phyloP scores from a whole-genome alignment of 2,113 vertebrate species.

The Lipophrys pholis region DNA sequence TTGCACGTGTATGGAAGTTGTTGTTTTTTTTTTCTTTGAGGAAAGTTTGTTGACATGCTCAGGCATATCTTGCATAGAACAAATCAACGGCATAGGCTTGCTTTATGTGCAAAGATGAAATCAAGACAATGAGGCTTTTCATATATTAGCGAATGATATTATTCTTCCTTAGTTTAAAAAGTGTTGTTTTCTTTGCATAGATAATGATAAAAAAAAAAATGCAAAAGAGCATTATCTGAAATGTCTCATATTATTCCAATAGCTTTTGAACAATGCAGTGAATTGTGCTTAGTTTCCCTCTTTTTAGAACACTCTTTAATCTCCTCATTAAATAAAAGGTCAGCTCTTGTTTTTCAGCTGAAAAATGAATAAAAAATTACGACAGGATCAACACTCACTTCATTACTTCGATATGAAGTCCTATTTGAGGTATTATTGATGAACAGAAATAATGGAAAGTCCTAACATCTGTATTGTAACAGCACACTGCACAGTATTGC shows the following conservation, averaged over 20 bases:
- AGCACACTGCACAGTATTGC: background rate
- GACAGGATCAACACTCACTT: constrained; percentile 44
- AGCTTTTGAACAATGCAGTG: constrained; percentile 34
- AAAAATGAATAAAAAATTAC: constrained; percentile 71
- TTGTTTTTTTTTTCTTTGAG: background rate
- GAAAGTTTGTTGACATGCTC: background rate
- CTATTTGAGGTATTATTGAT: constrained; percentile 54
- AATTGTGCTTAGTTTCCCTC: constrained; percentile 45
- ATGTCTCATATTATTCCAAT: constrained; percentile 10
- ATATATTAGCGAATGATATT: constrained; percentile 2
- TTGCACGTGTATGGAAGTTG: background rate
- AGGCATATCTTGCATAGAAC: background rate
- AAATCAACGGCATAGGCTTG: background rate
- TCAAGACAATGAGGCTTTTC: background rate
- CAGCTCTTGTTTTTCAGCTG: constrained; percentile 66
- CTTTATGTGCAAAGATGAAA: background rate
- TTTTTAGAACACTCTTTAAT: constrained; percentile 52
- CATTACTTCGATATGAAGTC: constrained; percentile 43
- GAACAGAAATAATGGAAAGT: constrained; percentile 24
- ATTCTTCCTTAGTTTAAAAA: constrained; percentile 1
- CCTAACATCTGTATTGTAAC: constrained; percentile 29
- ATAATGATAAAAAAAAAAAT: constrained; percentile 15
- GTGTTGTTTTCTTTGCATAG: constrained; percentile 33
- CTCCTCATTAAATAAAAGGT: constrained; percentile 66
- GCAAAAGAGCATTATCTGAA: constrained; percentile 10